Conservation (phyloP, 2,113 vertebrate species). For the Heloderma charlesbogerti region DNA sequence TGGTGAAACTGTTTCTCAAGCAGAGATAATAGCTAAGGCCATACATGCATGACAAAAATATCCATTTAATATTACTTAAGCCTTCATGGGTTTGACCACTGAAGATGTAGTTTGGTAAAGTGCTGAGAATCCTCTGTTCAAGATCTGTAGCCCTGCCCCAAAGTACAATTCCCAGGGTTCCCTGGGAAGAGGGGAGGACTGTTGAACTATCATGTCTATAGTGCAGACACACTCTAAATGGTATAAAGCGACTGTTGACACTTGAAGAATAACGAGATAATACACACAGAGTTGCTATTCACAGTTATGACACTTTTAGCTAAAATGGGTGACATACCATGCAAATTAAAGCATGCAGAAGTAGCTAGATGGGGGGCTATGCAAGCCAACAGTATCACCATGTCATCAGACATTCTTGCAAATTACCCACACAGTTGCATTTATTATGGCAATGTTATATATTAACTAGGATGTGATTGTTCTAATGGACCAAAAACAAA, state of each 20-base stretch:
- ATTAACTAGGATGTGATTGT: not conserved
- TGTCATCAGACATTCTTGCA: not conserved
- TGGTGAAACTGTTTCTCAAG: not conserved
- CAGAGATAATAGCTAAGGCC: not conserved
- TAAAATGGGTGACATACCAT: no score
- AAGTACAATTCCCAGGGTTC: not conserved
- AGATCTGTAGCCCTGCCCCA: not conserved
- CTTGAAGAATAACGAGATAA: not conserved
- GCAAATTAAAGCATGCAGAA: not conserved
- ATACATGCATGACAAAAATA: not conserved
- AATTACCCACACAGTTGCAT: not conserved
- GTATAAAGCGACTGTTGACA: not conserved
- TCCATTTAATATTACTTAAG: not conserved
- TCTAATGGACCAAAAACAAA: not conserved
- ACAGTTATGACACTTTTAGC: not conserved
- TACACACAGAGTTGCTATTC: not conserved
- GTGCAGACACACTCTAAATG: not conserved
- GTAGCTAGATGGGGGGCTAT: not conserved
- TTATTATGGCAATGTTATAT: no score
- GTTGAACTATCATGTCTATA: not conserved
- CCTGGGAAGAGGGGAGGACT: not conserved
- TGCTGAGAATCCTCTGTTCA: not conserved
- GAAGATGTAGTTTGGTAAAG: not conserved
- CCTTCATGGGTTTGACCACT: not conserved
- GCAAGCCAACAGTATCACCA: not conserved